phyloP scores from a whole-genome alignment of 2,797 vertebrate species.

The Enteromius radiatus region DNA sequence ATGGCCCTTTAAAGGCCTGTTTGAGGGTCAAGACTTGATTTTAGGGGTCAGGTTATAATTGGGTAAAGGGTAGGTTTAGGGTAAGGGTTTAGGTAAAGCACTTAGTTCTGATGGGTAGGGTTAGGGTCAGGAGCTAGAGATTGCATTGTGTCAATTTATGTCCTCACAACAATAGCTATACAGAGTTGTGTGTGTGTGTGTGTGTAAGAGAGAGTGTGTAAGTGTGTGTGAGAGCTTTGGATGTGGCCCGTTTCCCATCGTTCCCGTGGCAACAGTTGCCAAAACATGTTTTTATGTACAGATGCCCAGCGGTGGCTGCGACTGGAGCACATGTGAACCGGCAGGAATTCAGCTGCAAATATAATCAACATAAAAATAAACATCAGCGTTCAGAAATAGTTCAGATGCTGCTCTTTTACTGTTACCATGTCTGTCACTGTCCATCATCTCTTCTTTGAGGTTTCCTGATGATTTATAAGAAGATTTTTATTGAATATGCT shows the following conservation, averaged over 20 bases:
- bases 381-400: neutral
- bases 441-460: neutral
- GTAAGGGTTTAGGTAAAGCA: neutral
- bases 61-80: too few species aligned
- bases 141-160: too few species aligned
- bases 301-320: constrained; percentile 33
- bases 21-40: too few species aligned
- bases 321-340: constrained; percentile 7
- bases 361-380: constrained; percentile 8
- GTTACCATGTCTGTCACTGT: neutral
- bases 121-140: too few species aligned
- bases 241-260: constrained; percentile 66
- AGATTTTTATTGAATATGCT: neutral
- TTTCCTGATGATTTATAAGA: neutral
- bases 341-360: constrained; percentile 6
- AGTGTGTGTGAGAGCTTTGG: constrained; percentile 14
- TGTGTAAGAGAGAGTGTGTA: neutral
- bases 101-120: too few species aligned
- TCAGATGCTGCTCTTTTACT: neutral
- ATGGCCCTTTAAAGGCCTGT: too few species aligned
- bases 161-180: too few species aligned
- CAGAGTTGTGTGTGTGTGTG: neutral
- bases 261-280: constrained; percentile 67
- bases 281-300: constrained; percentile 52
- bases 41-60: too few species aligned